phyloP scores from a whole-genome alignment of 2,888 invertebrate species.

The Epiperipatus broadwayi region DNA sequence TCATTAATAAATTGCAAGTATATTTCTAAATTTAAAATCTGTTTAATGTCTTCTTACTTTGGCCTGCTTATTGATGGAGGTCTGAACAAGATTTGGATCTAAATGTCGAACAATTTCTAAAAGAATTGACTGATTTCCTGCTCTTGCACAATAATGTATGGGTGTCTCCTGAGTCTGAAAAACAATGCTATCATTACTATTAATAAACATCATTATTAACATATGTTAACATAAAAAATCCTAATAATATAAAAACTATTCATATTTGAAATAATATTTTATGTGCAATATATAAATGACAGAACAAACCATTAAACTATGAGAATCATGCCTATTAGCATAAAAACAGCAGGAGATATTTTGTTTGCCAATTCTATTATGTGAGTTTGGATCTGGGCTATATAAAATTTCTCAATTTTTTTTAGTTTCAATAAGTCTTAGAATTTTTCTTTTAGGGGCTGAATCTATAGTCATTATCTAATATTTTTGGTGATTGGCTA shows the following conservation, averaged over 20 bases:
- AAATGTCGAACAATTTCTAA: slow-evolving; percentile 82
- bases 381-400: no score
- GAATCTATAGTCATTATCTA: no score
- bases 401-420: no score
- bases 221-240: slow-evolving; percentile 1
- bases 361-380: no score
- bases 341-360: no score
- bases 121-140: slow-evolving; percentile 86
- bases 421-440: no score
- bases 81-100: slow-evolving; percentile 69
- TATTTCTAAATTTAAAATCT: slow-evolving; percentile 7
- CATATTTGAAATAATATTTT: background rate
- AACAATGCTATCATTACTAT: slow-evolving; percentile 1
- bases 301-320: slow-evolving; percentile 4
- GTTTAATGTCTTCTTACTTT: slow-evolving; percentile 38
- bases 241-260: background rate
- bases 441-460: no score
- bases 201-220: slow-evolving; percentile 4
- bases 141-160: slow-evolving; percentile 80
- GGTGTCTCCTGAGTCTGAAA: slow-evolving; percentile 67
- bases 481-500: no score
- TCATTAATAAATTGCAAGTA: slow-evolving; percentile 8
- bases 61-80: slow-evolving; percentile 81
- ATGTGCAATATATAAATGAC: slow-evolving; percentile 1
- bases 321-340: no score